These are phyloP conservation scores for Lagocephalus sceleratus DNA, from an alignment of 2,797 vertebrate species.

Conservation along the genomic window DNA sequence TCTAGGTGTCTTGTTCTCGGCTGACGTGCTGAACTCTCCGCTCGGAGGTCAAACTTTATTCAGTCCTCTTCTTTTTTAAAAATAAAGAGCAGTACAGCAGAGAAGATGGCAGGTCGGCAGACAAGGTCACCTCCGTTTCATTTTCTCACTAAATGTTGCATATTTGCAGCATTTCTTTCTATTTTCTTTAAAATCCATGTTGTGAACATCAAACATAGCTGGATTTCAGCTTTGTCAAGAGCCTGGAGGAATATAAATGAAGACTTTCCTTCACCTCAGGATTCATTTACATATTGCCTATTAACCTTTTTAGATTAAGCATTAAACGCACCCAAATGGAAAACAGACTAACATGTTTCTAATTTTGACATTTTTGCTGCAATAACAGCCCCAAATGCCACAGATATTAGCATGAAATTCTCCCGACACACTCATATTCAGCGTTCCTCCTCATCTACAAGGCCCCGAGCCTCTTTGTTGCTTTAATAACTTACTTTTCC, in stretches of 20 bases:
- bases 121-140: neutral
- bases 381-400: constrained; percentile 67
- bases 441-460: constrained; percentile 18
- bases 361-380: constrained; percentile 53
- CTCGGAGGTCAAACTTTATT: constrained; percentile 36
- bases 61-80: constrained; percentile 9
- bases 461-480: constrained; percentile 35
- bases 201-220: constrained; percentile 19
- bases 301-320: constrained; percentile 68
- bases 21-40: constrained; percentile 22
- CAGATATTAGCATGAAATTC: constrained; percentile 59
- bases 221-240: constrained; percentile 32
- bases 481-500: constrained; percentile 19
- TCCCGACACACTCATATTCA: constrained; percentile 43
- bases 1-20: constrained; percentile 15
- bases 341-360: constrained; percentile 51
- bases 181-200: no score
- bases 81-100: constrained; percentile 15
- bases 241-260: constrained; percentile 53
- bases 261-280: constrained; percentile 27
- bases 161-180: no score
- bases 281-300: constrained; percentile 64
- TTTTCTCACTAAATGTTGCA: neutral
- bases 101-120: constrained; percentile 13
- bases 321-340: constrained; percentile 43